Conservation (phyloP, 2,113 vertebrate genomes). For the Tautogolabrus adspersus region DNA sequence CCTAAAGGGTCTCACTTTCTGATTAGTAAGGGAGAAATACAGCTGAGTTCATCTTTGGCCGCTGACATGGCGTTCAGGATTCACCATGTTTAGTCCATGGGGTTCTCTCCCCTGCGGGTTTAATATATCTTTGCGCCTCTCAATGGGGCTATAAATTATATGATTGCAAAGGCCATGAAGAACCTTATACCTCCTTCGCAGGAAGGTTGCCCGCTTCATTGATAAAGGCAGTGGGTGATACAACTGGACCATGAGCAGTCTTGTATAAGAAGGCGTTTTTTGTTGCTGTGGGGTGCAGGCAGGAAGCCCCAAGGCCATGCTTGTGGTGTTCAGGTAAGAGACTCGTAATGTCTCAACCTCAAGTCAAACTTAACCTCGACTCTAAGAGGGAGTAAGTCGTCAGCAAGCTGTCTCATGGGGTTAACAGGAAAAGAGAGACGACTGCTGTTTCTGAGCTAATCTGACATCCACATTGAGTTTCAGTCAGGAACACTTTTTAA, state of each 20-base stretch:
- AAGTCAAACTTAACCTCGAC: conserved; percentile 4
- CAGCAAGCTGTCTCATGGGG: conserved; percentile 11
- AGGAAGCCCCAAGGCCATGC: conserved; percentile 15
- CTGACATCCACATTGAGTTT: background rate
- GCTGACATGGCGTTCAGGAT: conserved; percentile 7
- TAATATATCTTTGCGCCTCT: conserved; percentile 17
- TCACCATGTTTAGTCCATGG: conserved; percentile 9
- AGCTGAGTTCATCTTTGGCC: conserved; percentile 1
- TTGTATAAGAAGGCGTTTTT: background rate
- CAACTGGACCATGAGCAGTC: background rate
- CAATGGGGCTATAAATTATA: background rate
- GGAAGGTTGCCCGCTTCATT: background rate
- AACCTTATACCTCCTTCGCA: background rate
- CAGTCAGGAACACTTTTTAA: too few species aligned
- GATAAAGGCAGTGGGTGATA: background rate
- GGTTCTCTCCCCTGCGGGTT: conserved; percentile 11
- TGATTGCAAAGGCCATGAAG: background rate
- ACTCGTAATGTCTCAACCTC: conserved; percentile 15
- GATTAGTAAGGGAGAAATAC: conserved; percentile 1
- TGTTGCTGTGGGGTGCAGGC: conserved; percentile 21
- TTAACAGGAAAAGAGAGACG: background rate
- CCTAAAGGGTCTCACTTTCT: background rate
- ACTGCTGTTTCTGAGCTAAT: background rate
- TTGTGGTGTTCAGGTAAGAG: conserved; percentile 6
- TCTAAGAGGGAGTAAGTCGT: conserved; percentile 4